Evolutionary conservation across 2,113 vertebrate genomes (phyloP), one percentile per base, ranked within the genome.

Genomic region (Erythrocebus patas): DNA sequence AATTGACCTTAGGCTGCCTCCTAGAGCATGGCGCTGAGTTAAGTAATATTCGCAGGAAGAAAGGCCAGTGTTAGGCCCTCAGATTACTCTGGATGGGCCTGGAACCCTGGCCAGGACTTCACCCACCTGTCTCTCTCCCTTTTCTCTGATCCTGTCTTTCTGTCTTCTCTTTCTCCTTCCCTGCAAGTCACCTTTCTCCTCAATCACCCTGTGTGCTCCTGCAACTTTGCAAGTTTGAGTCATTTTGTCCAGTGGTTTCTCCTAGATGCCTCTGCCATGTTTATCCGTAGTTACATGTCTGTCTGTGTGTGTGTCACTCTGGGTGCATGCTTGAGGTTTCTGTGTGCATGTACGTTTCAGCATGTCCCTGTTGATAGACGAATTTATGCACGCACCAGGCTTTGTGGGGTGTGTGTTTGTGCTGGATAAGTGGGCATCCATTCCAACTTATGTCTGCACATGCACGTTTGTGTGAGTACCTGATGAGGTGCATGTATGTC

Each of bases 321-420:
- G 50, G 17, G 12, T 40, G 18, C 22, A 9, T 25, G 17, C 7
- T 32, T 23, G 23, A 5, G 8, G 30, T 79, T 20, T 88, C 32
- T 57, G 70, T 38, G 23, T 18, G 1, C 7, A 23, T 30, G 22
- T 55, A 10, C 40, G 32, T 68, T 57, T 50, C 35, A 40, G 13
- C 0, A 3, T 66, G 22, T 73, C 43, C 3, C 0, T 32, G 35
- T 14, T n/a, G 17, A 50, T 11, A 18, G 5, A 76, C 38, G 66
- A 23, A 59, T 70, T 68, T 32, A 12, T 78, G 10, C 43, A 7
- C 30, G 10, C 3, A 7, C 7, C 8, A 73, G 35, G 43, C 18
- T 66, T 35, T 30, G 40, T 48, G 83, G 59, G 6, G 68, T 52
- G 10, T 38, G 10, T n/a, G 4, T 95, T 61, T 70, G 18, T n/a